Percentiles rank a stretch among this genome's conserved stretches.
Conservation (phyloP, 2,797 vertebrate genomes). For the Microhierax caerulescens region DNA sequence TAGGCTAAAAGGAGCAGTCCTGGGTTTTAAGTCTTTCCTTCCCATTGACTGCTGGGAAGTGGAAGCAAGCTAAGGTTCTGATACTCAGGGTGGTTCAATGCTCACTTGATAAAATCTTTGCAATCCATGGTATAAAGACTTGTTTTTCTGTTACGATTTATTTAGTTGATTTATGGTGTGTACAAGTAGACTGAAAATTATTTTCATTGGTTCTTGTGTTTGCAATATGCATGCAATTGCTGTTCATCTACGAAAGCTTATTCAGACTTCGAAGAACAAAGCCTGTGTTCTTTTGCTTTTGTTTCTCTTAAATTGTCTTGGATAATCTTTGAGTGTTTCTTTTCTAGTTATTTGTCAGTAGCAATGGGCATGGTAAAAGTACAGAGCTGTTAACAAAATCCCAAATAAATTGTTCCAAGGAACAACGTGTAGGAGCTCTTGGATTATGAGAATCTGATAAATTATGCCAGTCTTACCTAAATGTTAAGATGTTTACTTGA, state of each 20-base stretch:
- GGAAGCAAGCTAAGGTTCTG: neutral
- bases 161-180: neutral
- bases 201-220: neutral
- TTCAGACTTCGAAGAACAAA: neutral
- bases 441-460: neutral
- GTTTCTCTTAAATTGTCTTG: neutral
- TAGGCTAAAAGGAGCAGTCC: neutral
- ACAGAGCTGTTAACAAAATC: neutral
- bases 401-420: neutral
- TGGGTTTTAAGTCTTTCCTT: constrained; percentile 5
- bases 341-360: neutral
- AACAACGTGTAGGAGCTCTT: neutral
- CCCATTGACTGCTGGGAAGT: neutral
- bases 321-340: neutral
- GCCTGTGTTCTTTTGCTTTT: neutral
- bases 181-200: neutral
- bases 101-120: neutral
- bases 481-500: neutral
- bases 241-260: neutral
- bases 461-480: neutral
- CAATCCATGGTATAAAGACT: neutral
- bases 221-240: neutral
- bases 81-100: neutral
- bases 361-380: neutral
- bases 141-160: neutral